Evolutionary conservation across 2,888 invertebrate species (phyloP).

Genomic region (Helobdella robusta): DNA sequence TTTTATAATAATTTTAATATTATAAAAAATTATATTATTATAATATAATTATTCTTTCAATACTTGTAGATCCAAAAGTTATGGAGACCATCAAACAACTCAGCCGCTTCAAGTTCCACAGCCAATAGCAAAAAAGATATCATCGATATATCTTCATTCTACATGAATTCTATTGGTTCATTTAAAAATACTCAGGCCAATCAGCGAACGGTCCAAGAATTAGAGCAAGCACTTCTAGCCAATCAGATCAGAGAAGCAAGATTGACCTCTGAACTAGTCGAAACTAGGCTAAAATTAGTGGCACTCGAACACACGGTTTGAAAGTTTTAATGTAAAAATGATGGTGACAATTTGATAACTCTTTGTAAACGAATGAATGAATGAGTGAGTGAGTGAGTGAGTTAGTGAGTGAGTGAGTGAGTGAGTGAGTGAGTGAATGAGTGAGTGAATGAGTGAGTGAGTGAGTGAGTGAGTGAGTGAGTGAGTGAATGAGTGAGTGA

Average conservation of each 20-base stretch:
- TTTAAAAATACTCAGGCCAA: not conserved
- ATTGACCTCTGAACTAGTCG: slow-evolving; percentile 4
- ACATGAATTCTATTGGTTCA: not conserved
- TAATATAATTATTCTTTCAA: not conserved
- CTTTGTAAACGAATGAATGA: too few relatives aligned
- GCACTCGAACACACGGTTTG: slow-evolving; percentile 4
- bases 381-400: too few relatives aligned
- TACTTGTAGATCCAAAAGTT: slow-evolving; percentile 15
- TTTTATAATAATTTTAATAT: not conserved
- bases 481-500: too few relatives aligned
- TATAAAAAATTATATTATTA: slow-evolving; percentile 6
- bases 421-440: too few relatives aligned
- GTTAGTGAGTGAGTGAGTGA: too few relatives aligned
- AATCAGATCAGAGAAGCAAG: slow-evolving; percentile 10
- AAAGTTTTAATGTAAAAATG: too few relatives aligned
- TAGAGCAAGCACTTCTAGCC: slow-evolving; percentile 3
- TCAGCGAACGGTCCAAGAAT: not conserved
- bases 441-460: too few relatives aligned
- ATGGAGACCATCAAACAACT: slow-evolving; percentile 2
- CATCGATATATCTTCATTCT: too few relatives aligned
- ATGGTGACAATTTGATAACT: too few relatives aligned
- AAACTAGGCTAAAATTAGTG: slow-evolving; percentile 2
- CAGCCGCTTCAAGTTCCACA: not conserved
- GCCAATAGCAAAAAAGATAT: too few relatives aligned
- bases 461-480: too few relatives aligned